A percentile compares a stretch with the other conserved stretches of the same genome.
phyloP scores from a whole-genome alignment of 1,140 invertebrate species.

The Drosophila elegans region DNA sequence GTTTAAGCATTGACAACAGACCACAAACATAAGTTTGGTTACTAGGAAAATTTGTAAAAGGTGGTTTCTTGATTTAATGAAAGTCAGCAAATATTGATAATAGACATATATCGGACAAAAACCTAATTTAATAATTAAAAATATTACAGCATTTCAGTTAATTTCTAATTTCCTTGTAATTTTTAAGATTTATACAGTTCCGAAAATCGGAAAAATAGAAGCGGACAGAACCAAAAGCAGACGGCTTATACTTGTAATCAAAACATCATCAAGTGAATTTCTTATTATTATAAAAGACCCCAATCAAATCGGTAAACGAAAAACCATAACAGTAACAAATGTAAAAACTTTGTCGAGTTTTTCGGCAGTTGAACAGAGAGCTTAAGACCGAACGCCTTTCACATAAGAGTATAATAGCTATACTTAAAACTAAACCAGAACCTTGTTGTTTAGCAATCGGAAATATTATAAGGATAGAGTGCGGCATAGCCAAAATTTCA shows the following conservation, averaged over 20 bases:
- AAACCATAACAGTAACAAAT: neutral
- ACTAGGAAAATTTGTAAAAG: too few species aligned
- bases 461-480: neutral
- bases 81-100: too few species aligned
- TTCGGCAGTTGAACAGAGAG: neutral
- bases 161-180: too few species aligned
- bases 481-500: too few species aligned
- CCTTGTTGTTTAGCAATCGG: slow-evolving; percentile 9
- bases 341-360: neutral
- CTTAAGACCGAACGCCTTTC: neutral
- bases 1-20: neutral
- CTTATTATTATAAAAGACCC: neutral
- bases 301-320: neutral
- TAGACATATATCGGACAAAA: neutral
- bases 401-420: neutral
- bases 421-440: neutral
- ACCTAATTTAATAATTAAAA: too few species aligned
- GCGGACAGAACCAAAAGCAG: neutral
- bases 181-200: neutral
- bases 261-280: slow-evolving; percentile 16
- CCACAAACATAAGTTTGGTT: neutral
- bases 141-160: neutral
- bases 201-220: neutral
- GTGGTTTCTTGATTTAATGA: too few species aligned
- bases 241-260: neutral